A percentile compares a stretch with the other conserved stretches of the same genome.
Evolutionary conservation across 2,888 invertebrate genomes (phyloP).

Genomic region (Napeogenes sylphis): DNA sequence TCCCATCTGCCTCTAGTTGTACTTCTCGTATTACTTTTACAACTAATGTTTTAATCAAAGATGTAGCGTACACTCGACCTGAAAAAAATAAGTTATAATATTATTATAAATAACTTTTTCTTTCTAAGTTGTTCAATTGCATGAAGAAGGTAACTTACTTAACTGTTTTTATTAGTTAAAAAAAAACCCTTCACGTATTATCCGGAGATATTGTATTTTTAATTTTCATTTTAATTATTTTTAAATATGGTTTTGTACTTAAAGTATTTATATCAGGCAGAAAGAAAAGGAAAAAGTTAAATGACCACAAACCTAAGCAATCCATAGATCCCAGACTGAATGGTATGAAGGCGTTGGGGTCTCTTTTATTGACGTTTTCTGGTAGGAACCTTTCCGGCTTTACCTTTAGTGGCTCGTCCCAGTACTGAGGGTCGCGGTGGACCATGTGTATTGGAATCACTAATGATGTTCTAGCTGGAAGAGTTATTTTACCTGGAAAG

Average conservation of each 20-base stretch:
- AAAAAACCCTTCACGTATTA: no score
- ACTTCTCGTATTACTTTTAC: constrained; percentile 46
- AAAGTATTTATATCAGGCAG: no score
- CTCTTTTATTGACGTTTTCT: constrained; percentile 50
- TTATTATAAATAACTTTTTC: not conserved
- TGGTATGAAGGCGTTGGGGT: constrained; percentile 59
- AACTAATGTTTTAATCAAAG: constrained; percentile 55
- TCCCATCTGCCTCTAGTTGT: constrained; percentile 44
- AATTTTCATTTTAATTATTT: no score
- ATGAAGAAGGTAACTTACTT: no score
- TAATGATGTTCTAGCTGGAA: constrained; percentile 57
- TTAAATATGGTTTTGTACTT: no score
- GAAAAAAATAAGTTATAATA: constrained; percentile 14
- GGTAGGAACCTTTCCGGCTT: constrained; percentile 59
- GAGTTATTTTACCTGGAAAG: constrained; percentile 50
- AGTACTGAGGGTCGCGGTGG: constrained; percentile 55
- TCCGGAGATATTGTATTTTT: no score
- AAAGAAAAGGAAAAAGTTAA: no score
- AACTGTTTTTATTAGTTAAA: no score
- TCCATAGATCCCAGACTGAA: constrained; percentile 68
- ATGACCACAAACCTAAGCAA: constrained; percentile 51
- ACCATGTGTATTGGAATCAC: constrained; percentile 56
- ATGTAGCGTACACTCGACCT: constrained; percentile 61
- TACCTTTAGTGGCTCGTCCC: constrained; percentile 55
- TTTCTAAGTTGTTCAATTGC: not conserved